Conservation (phyloP, 2,113 vertebrate species). For the Heterochromis multidens region DNA sequence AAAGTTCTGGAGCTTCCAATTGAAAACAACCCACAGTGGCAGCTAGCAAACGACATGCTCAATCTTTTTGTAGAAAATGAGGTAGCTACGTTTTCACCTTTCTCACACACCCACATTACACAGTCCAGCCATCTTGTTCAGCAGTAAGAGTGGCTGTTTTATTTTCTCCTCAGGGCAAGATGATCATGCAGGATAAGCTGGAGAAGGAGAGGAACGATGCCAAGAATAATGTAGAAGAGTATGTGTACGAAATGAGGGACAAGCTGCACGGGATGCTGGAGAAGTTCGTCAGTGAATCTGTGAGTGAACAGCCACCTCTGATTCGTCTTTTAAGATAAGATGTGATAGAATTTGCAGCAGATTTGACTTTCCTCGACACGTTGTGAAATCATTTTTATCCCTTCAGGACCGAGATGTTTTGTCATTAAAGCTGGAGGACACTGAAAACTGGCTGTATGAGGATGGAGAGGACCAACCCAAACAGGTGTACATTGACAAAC, state of each 20-base stretch:
- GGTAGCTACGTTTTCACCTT: constrained; percentile 65
- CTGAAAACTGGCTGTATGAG: constrained; percentile 96
- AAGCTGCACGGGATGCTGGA: constrained; percentile 88
- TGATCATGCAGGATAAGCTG: constrained; percentile 99
- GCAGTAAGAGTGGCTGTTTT: constrained; percentile 16
- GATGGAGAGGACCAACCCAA: constrained; percentile 97
- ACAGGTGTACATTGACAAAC: constrained; percentile 95
- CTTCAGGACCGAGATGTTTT: constrained; percentile 86
- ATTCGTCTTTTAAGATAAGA: background rate
- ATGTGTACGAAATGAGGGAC: constrained; percentile 97
- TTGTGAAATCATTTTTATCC: background rate
- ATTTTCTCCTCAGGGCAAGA: constrained; percentile 84
- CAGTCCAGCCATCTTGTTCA: background rate
- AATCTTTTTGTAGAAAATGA: constrained; percentile 96
- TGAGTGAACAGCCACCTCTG: constrained; percentile 58
- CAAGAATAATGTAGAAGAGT: constrained; percentile 95
- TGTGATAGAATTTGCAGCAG: background rate
- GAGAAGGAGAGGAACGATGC: constrained; percentile 97
- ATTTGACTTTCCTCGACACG: background rate
- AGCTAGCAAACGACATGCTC: constrained; percentile 91
- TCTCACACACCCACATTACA: background rate
- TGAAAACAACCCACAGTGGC: constrained; percentile 92
- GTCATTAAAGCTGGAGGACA: constrained; percentile 90
- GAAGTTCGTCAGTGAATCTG: constrained; percentile 90
- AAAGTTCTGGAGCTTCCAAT: constrained; percentile 92